These are phyloP conservation scores for Tyrannus savana DNA, from an alignment of 2,113 vertebrate species.

Conservation along the genomic window DNA sequence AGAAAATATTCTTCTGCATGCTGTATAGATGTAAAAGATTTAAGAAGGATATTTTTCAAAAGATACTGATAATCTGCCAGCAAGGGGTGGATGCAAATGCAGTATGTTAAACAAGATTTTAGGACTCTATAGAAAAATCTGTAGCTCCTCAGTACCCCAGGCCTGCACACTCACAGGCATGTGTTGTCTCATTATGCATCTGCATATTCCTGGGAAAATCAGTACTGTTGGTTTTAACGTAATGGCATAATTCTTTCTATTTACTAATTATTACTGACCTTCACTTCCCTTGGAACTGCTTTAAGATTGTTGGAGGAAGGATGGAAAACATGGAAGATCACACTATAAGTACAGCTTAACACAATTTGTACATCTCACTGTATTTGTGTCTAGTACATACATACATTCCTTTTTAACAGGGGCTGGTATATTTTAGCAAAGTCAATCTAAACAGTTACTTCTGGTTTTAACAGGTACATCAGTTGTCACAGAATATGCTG, in stretches of 20 bases:
- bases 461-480: background rate
- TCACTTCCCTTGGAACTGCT: background rate
- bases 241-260: background rate
- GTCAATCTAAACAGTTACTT: background rate
- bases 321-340: background rate
- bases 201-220: background rate
- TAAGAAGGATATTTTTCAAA: background rate
- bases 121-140: background rate
- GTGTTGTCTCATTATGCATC: background rate
- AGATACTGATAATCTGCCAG: background rate
- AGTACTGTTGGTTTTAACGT: background rate
- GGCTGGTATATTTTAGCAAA: background rate
- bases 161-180: no score
- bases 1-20: background rate
- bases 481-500: background rate
- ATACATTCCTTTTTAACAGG: background rate
- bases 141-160: background rate
- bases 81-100: no score
- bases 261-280: background rate
- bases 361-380: background rate
- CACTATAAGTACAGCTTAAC: background rate
- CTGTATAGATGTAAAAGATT: background rate
- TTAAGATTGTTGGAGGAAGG: background rate
- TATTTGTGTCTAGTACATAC: background rate
- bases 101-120: background rate